Conservation (phyloP, 2,888 invertebrate genomes). For the Anarsia innoxiella region DNA sequence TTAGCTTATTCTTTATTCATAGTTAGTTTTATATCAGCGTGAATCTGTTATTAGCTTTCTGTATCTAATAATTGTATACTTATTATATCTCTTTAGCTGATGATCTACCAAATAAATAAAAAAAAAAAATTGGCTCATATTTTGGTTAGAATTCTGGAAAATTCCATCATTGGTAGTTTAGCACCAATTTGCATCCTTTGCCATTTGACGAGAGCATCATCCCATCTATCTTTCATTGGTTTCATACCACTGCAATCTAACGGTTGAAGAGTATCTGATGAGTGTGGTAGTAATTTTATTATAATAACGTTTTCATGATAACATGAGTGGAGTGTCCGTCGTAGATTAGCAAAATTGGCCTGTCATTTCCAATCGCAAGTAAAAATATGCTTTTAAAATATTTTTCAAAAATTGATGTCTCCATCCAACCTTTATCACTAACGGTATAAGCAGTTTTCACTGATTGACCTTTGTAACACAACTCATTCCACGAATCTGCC, state of each 20-base stretch:
- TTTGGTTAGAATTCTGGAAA: background rate
- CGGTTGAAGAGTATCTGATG: background rate
- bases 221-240: background rate
- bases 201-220: background rate
- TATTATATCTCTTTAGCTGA: no score
- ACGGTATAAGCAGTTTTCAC: slow-evolving; percentile 13
- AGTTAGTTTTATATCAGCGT: no score
- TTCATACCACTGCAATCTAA: slow-evolving; percentile 1
- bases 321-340: slow-evolving; percentile 15
- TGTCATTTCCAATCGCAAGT: background rate
- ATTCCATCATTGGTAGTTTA: background rate
- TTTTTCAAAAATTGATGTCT: slow-evolving; percentile 8
- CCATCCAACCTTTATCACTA: slow-evolving; percentile 14
- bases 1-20: no score
- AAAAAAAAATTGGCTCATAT: background rate
- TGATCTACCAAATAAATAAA: no score
- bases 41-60: no score
- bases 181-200: background rate
- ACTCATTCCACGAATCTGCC: slow-evolving; percentile 3
- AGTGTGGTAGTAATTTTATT: slow-evolving; percentile 4
- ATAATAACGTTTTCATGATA: slow-evolving; percentile 6
- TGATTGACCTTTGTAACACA: slow-evolving; percentile 3
- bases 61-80: no score
- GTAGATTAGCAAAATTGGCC: slow-evolving; percentile 8
- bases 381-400: slow-evolving; percentile 9